Evolutionary conservation across 2,888 invertebrate genomes (phyloP).

Genomic region (Phymatocera aterrima): DNA sequence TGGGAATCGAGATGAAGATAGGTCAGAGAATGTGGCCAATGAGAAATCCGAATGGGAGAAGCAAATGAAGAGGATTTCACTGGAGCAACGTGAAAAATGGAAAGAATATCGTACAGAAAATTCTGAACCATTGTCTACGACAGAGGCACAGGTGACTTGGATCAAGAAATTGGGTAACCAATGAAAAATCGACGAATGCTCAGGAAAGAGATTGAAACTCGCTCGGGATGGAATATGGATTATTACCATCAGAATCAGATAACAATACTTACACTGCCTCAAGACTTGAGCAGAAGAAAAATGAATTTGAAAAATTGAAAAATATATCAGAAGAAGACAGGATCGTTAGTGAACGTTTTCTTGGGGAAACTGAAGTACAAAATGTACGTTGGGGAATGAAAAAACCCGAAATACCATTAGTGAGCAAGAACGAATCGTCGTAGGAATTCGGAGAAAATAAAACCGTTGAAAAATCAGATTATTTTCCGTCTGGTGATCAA

Average conservation of each 20-base stretch:
- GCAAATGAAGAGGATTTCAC: conserved; percentile 56
- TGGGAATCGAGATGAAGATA: conserved; percentile 7
- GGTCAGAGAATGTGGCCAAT: conserved; percentile 40
- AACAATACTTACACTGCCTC: no score
- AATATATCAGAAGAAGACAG: background rate
- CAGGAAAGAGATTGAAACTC: background rate
- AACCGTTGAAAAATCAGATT: background rate
- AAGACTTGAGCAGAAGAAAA: no score
- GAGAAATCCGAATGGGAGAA: conserved; percentile 52
- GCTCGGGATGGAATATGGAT: background rate
- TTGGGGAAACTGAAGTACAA: background rate
- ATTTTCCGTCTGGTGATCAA: background rate
- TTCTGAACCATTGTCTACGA: background rate
- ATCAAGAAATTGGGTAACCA: background rate
- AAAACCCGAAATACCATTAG: conserved; percentile 34
- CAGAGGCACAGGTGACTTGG: background rate
- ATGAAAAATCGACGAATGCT: background rate
- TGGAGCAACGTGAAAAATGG: conserved; percentile 52
- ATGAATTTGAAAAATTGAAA: background rate
- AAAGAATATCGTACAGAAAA: conserved; percentile 33
- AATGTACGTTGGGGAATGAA: conserved; percentile 49
- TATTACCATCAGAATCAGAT: no score
- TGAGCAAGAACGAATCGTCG: background rate
- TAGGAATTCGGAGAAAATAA: background rate
- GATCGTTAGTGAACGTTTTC: background rate